These are phyloP conservation scores for Allobates femoralis DNA, from an alignment of 2,797 vertebrate species.

Conservation along the genomic window DNA sequence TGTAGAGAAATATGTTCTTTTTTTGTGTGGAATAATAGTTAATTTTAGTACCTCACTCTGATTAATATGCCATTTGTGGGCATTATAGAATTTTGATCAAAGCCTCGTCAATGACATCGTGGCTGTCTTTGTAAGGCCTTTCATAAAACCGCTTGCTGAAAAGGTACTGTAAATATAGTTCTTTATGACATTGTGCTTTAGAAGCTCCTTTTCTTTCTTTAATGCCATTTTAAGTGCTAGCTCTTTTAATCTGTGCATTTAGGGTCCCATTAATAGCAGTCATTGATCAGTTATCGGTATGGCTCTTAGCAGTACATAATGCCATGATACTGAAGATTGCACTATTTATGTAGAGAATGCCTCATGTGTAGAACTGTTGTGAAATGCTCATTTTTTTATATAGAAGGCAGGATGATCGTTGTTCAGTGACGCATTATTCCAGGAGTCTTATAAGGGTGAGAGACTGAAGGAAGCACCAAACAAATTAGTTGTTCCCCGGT, in stretches of 20 bases:
- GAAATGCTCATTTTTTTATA: neutral
- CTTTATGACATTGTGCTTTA: constrained; percentile 10
- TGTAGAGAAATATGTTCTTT: neutral
- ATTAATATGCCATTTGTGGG: neutral
- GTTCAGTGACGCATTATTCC: neutral
- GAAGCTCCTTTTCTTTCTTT: neutral
- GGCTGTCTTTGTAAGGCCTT: neutral
- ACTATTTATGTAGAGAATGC: neutral
- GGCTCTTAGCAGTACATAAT: constrained; percentile 21
- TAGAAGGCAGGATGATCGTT: neutral
- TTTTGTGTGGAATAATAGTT: neutral
- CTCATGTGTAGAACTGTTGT: neutral
- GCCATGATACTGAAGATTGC: constrained; percentile 4
- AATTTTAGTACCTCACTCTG: neutral
- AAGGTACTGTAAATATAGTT: neutral
- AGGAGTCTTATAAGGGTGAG: neutral
- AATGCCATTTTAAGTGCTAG: constrained; percentile 22
- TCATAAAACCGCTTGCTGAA: constrained; percentile 16
- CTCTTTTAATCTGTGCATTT: constrained; percentile 33
- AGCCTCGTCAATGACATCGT: neutral
- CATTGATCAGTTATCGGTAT: constrained; percentile 33
- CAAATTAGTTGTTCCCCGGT: constrained; percentile 16
- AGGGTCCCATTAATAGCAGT: constrained; percentile 18
- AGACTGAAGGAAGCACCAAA: neutral
- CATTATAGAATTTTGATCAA: neutral